A percentile compares a stretch with the other conserved stretches of the same genome.
These are phyloP conservation scores for Caerostris extrusa DNA, from an alignment of 1,140 invertebrate genomes.

Conservation along the genomic window DNA sequence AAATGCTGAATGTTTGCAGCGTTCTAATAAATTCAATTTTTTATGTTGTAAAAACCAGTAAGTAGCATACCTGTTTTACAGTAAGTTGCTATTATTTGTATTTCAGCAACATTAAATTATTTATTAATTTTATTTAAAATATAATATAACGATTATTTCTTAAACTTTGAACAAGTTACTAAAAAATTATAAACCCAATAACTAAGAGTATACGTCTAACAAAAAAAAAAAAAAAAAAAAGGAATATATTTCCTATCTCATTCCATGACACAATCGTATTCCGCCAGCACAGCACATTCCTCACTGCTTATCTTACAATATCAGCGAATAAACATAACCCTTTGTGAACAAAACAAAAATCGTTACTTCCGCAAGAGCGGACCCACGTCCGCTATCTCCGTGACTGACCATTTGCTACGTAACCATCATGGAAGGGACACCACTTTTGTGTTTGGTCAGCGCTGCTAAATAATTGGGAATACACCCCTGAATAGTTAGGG, in stretches of 20 bases:
- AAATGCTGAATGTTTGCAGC: no score
- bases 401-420: conserved; percentile 19
- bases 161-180: no score
- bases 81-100: no score
- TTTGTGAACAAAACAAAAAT: conserved; percentile 7
- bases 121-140: no score
- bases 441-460: conserved; percentile 54
- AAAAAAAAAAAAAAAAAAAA: no score
- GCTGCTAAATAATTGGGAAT: conserved; percentile 50
- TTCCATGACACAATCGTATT: not conserved
- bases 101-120: no score
- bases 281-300: not conserved
- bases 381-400: conserved; percentile 13
- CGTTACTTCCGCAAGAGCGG: not conserved
- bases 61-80: no score
- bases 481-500: not conserved
- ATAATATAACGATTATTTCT: no score
- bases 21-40: no score
- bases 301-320: not conserved
- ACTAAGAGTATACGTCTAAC: no score
- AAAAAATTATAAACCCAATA: no score
- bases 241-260: not conserved
- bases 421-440: not conserved
- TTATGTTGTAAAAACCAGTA: no score
- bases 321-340: conserved; percentile 24